phyloP scores from a whole-genome alignment of 2,797 vertebrate genomes.

The Sparidentex hasta region DNA sequence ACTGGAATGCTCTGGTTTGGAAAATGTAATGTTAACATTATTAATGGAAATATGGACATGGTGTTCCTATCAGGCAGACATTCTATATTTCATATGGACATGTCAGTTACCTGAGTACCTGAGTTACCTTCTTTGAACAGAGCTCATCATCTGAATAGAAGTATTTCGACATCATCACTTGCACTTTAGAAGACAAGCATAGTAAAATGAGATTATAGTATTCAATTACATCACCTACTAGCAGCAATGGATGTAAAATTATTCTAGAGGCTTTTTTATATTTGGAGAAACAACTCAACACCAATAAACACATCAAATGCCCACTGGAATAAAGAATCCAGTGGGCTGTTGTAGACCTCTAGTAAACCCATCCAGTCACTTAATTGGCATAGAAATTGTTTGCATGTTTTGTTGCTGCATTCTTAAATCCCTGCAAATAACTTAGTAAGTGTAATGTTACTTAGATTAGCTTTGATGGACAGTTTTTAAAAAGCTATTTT shows the following conservation, averaged over 20 bases:
- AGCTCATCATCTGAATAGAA: background rate
- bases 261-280: too few relatives aligned
- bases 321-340: too few relatives aligned
- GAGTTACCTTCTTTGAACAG: too few relatives aligned
- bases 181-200: background rate
- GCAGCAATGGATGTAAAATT: too few relatives aligned
- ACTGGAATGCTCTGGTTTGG: slow-evolving; percentile 16
- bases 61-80: background rate
- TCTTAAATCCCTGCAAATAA: background rate
- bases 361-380: too few relatives aligned
- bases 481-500: too few relatives aligned
- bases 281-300: too few relatives aligned
- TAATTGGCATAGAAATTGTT: too few relatives aligned
- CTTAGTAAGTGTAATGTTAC: background rate
- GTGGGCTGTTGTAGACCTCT: too few relatives aligned
- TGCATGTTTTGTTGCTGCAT: background rate
- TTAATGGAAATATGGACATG: background rate
- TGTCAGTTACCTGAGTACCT: slow-evolving; percentile 7
- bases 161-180: background rate
- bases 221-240: background rate
- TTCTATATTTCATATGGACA: slow-evolving; percentile 1
- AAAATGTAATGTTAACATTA: slow-evolving; percentile 10
- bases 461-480: background rate
- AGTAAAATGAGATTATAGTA: background rate
- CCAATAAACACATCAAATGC: too few relatives aligned